Evolutionary conservation across 2,888 invertebrate genomes (phyloP).

Genomic region (Orthosia cruda): DNA sequence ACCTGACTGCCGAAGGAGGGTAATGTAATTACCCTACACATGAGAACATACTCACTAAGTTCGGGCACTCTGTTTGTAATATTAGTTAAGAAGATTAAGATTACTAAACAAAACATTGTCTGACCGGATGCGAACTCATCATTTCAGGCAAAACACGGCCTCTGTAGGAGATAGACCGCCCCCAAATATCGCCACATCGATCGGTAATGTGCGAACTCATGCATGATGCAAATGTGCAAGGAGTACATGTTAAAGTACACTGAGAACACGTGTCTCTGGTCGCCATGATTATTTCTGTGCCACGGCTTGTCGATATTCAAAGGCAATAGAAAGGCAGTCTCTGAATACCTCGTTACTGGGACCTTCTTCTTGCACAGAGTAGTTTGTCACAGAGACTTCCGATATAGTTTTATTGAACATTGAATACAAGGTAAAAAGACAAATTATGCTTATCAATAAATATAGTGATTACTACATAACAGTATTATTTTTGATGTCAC

Average conservation of each 20-base stretch:
- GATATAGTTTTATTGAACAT: not conserved
- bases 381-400: conserved; percentile 20
- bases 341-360: conserved; percentile 74
- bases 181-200: too few relatives aligned
- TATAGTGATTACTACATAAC: too few relatives aligned
- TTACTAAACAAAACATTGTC: not conserved
- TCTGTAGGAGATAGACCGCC: too few relatives aligned
- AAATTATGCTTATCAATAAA: too few relatives aligned
- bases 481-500: too few relatives aligned
- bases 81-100: not conserved
- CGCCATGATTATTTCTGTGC: conserved; percentile 63
- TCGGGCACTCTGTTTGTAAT: too few relatives aligned
- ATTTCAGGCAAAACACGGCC: too few relatives aligned
- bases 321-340: conserved; percentile 70
- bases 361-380: conserved; percentile 65
- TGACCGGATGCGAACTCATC: conserved; percentile 2
- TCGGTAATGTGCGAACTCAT: not conserved
- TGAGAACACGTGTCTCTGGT: conserved; percentile 53
- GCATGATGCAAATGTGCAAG: conserved; percentile 8
- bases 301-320: conserved; percentile 71
- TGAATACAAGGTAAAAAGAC: too few relatives aligned
- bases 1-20: too few relatives aligned
- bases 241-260: conserved; percentile 3
- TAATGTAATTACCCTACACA: too few relatives aligned
- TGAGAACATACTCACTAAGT: too few relatives aligned